phyloP scores from a whole-genome alignment of 2,113 vertebrate species.

The Boulengeromyrus knoepffleri region DNA sequence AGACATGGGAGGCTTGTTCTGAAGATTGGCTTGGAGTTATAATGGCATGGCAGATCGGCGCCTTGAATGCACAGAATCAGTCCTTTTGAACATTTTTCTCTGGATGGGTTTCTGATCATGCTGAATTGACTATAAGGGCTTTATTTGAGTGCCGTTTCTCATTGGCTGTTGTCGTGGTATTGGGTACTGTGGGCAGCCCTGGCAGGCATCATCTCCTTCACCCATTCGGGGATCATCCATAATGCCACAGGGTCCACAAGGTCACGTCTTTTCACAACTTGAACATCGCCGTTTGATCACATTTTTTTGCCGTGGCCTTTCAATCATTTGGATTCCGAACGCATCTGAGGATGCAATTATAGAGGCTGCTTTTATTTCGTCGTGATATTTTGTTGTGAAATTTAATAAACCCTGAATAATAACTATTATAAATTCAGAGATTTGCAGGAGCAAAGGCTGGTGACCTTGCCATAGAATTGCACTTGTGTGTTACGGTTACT shows the following conservation, averaged over 20 bases:
- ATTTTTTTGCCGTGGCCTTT: not conserved
- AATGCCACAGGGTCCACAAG: not conserved
- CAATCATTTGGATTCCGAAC: not conserved
- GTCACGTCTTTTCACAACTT: not conserved
- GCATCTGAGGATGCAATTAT: not conserved
- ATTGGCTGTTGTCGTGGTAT: not conserved
- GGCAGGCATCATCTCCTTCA: not conserved
- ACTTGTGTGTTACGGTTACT: not conserved
- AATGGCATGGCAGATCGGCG: not conserved
- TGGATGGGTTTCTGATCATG: not conserved
- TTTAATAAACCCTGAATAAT: not conserved
- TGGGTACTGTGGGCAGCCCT: not conserved
- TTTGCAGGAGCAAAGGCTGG: not conserved
- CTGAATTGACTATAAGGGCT: not conserved
- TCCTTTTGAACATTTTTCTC: not conserved
- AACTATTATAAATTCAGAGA: not conserved
- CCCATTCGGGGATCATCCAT: not conserved
- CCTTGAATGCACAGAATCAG: not conserved
- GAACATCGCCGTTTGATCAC: not conserved
- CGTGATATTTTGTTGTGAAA: not conserved
- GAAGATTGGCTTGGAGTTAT: conserved; percentile 23
- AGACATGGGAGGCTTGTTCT: conserved; percentile 31
- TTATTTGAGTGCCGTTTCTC: not conserved
- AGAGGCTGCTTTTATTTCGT: not conserved
- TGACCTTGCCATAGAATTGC: not conserved